These are phyloP conservation scores for Pterois miles DNA, from an alignment of 2,797 vertebrate genomes.

Conservation along the genomic window DNA sequence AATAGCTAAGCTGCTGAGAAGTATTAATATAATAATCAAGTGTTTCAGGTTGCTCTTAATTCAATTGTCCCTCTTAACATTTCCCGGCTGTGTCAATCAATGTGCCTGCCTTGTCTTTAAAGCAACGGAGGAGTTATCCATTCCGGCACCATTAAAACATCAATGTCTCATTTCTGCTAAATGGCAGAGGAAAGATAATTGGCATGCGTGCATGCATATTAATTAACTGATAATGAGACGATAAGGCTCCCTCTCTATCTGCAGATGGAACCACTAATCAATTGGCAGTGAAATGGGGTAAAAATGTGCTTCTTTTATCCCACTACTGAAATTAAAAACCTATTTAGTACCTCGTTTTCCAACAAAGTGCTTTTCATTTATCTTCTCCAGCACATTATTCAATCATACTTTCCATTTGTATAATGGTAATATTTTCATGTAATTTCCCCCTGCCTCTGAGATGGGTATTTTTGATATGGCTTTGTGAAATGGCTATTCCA, in stretches of 20 bases:
- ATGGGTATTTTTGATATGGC: constrained; percentile 83
- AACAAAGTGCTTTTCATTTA: constrained; percentile 93
- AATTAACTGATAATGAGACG: constrained; percentile 95
- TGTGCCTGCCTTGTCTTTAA: constrained; percentile 83
- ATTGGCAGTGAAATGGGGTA: constrained; percentile 85
- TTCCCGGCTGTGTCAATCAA: constrained; percentile 73
- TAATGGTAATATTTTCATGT: constrained; percentile 90
- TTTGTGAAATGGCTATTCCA: constrained; percentile 82
- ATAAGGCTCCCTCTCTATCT: constrained; percentile 86
- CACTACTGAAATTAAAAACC: constrained; percentile 90
- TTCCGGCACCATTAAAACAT: constrained; percentile 89
- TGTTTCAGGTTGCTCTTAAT: constrained; percentile 69
- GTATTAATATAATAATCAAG: constrained; percentile 67
- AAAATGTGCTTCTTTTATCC: constrained; percentile 85
- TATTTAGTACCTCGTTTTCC: constrained; percentile 88
- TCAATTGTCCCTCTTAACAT: constrained; percentile 76
- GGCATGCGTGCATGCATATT: constrained; percentile 93
- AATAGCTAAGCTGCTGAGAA: constrained; percentile 26
- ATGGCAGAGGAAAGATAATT: constrained; percentile 90
- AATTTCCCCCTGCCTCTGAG: constrained; percentile 82
- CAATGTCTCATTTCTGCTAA: constrained; percentile 89
- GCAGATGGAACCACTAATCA: constrained; percentile 89
- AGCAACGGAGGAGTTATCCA: constrained; percentile 81
- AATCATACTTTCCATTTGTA: constrained; percentile 89
- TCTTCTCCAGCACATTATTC: constrained; percentile 88